A percentile compares a stretch with the other conserved stretches of the same genome.
phyloP scores from a whole-genome alignment of 2,888 invertebrate genomes.

The Thereva unica region DNA sequence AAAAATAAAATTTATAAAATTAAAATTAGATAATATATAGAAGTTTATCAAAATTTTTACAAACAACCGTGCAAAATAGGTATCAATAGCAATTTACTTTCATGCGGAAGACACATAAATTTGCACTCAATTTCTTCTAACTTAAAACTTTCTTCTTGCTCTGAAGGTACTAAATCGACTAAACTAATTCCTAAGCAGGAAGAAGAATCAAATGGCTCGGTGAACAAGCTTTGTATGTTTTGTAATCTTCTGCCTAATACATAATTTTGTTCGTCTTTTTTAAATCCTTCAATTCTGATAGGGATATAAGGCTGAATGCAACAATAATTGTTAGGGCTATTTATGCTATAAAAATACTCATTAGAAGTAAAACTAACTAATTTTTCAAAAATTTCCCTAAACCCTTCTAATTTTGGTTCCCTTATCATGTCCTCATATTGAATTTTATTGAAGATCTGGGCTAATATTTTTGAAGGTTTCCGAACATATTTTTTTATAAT shows the following conservation, averaged over 20 bases:
- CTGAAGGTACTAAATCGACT: constrained; percentile 7
- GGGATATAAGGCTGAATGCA: no score
- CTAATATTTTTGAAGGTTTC: no score
- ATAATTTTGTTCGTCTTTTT: neutral
- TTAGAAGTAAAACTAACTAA: constrained; percentile 11
- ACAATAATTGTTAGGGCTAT: constrained; percentile 20
- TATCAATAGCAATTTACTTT: constrained; percentile 20
- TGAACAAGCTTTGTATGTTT: constrained; percentile 15
- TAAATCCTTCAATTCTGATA: no score
- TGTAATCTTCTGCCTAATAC: constrained; percentile 14
- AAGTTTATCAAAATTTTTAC: constrained; percentile 8
- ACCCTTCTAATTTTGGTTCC: constrained; percentile 3
- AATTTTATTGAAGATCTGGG: no score
- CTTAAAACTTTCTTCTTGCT: constrained; percentile 1
- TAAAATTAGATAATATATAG: neutral
- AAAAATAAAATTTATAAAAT: constrained; percentile 1
- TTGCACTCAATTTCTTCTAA: constrained; percentile 9
- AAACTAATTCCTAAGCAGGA: constrained; percentile 7
- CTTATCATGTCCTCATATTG: no score
- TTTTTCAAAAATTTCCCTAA: constrained; percentile 6
- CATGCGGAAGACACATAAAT: no score
- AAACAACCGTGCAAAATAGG: constrained; percentile 14
- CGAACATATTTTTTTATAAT: no score
- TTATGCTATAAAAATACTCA: constrained; percentile 13
- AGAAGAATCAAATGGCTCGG: constrained; percentile 16